phyloP scores from a whole-genome alignment of 2,888 invertebrate genomes.

The Leucozona laternaria region DNA sequence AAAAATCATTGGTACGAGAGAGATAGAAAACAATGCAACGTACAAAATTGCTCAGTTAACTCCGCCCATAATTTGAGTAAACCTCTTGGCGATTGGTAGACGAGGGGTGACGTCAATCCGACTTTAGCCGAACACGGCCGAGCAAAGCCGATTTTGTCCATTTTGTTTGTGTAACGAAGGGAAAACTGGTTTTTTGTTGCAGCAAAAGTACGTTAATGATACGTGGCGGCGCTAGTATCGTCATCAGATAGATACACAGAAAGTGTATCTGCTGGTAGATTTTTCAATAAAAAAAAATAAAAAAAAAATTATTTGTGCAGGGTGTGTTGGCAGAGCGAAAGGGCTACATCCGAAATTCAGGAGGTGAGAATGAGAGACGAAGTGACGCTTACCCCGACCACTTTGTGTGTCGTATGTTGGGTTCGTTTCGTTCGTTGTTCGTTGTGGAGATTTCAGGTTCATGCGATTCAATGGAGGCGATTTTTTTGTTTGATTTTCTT shows the following conservation, averaged over 20 bases:
- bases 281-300: conserved; percentile 37
- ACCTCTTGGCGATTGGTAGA: conserved; percentile 65
- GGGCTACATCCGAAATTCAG: background rate
- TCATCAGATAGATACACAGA: conserved; percentile 63
- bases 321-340: conserved; percentile 66
- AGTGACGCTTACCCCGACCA: conserved; percentile 73
- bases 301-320: conserved; percentile 39
- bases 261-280: conserved; percentile 55
- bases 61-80: conserved; percentile 54
- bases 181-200: conserved; percentile 69
- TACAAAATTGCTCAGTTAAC: conserved; percentile 17
- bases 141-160: conserved; percentile 74
- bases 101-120: conserved; percentile 76
- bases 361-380: conserved; percentile 47
- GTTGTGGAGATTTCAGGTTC: conserved; percentile 33
- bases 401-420: conserved; percentile 31
- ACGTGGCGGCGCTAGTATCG: conserved; percentile 68
- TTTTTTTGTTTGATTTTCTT: conserved; percentile 50
- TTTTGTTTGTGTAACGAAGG: conserved; percentile 77
- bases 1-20: conserved; percentile 23
- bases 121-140: conserved; percentile 70
- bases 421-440: conserved; percentile 30
- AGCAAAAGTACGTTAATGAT: conserved; percentile 3
- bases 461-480: conserved; percentile 71
- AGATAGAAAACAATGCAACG: conserved; percentile 37